Base-by-base conservation (phyloP, 2,113 vertebrate species). In the Lates calcarifer region DNA sequence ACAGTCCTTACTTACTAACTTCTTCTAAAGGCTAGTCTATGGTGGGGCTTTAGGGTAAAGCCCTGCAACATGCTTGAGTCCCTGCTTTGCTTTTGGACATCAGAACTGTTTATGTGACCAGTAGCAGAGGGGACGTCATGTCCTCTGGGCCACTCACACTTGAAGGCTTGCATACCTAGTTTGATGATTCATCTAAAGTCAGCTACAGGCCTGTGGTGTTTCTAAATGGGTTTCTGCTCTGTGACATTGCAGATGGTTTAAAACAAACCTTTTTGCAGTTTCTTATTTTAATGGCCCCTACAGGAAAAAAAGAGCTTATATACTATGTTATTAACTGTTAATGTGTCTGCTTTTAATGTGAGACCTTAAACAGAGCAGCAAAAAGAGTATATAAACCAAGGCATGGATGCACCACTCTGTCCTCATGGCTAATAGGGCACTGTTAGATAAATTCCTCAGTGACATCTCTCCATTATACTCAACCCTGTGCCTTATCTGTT, bases 401-500 rank as follows among this genome's bases (percentile, higher is more conserved):
- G 77, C 73, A 33, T 22, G 56, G 64, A 77, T 73, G 73, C 64
- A 63, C 71, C 12, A 5, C 73, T 67, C 72, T 49, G 41, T 43
- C 60, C 45, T 88, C 74, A 89, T 75, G 78, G 87, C 35, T 82
- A 81, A 89, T 84, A 69, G 74, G 60, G 45, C 58, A 41, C 72
- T 43, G 79, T 63, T 68, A 67, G 81, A 86, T 70, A 74, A 71
- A 75, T 77, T 69, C 79, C 82, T 89, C 68, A 55, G 74, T 89
- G 85, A 88, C 86, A 87, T 89, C 67, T 89, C 60, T 83, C 87
- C 84, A 90, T 91, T 90, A 87, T 90, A 71, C 77, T 60, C 84
- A 55, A 63, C 71, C 84, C 69, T 69, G 65, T 65, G 79, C 43
- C 82, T 76, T 69, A 74, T 87, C 65, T 70, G n/a, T 77, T 77